phyloP scores from a whole-genome alignment of 1,140 invertebrate genomes.

The Heterodera schachtii region DNA sequence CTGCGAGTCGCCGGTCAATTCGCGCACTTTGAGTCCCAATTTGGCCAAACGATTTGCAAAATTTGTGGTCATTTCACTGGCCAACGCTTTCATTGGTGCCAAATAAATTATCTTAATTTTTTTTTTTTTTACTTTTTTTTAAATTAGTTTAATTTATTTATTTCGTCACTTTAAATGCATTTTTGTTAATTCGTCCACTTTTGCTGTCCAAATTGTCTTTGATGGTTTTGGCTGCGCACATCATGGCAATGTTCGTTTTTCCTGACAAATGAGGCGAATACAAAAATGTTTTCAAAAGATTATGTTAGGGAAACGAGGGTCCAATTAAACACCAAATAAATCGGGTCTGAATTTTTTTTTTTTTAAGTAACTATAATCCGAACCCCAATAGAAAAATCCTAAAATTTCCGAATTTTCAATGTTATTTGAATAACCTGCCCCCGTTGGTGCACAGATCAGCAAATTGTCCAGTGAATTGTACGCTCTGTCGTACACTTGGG shows the following conservation, averaged over 20 bases:
- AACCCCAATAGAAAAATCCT: background rate
- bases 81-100: slow-evolving; percentile 98
- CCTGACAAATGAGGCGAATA: slow-evolving; percentile 40
- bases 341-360: slow-evolving; percentile 48
- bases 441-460: slow-evolving; percentile 90
- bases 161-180: slow-evolving; percentile 74
- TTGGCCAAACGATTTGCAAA: slow-evolving; percentile 80
- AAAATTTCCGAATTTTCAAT: background rate
- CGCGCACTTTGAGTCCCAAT: slow-evolving; percentile 81
- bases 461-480: slow-evolving; percentile 96
- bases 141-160: no score
- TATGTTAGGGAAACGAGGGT: no score
- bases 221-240: slow-evolving; percentile 86
- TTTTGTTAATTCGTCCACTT: slow-evolving; percentile 76
- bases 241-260: slow-evolving; percentile 96
- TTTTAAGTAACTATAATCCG: background rate
- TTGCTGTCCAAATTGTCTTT: slow-evolving; percentile 73
- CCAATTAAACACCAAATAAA: no score
- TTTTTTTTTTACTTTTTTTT: no score
- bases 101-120: slow-evolving; percentile 73
- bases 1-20: slow-evolving; percentile 97
- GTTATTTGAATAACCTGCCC: slow-evolving; percentile 73
- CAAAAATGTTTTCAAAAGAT: slow-evolving; percentile 29
- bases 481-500: slow-evolving; percentile 89
- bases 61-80: slow-evolving; percentile 94